phyloP scores from a whole-genome alignment of 2,113 vertebrate species.

The Oryzias curvinotus region DNA sequence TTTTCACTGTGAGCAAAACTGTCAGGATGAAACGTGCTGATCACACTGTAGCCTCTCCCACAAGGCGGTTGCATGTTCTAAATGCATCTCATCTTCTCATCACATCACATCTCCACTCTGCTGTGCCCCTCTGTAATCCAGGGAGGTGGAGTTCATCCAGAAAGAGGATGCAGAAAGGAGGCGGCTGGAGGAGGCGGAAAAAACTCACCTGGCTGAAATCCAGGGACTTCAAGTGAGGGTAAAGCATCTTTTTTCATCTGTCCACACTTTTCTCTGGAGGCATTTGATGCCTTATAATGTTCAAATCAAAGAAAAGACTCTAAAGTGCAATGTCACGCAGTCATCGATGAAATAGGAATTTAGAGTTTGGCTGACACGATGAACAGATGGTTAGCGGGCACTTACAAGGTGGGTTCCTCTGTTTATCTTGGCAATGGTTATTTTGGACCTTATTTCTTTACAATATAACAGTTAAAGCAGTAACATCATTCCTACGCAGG shows the following conservation, averaged over 20 bases:
- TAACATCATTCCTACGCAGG: no score
- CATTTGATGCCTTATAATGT: neutral
- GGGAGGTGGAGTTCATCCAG: conserved; percentile 95
- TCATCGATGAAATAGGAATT: no score
- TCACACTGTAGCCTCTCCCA: neutral
- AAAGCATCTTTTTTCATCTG: conserved; percentile 29
- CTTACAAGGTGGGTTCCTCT: no score
- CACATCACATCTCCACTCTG: conserved; percentile 16
- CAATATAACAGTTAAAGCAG: no score
- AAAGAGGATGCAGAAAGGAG: conserved; percentile 91
- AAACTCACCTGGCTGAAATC: conserved; percentile 89
- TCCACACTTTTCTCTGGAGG: conserved; percentile 1
- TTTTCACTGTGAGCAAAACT: neutral
- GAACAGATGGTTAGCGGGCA: no score
- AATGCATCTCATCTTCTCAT: conserved; percentile 4
- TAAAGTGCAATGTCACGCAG: no score
- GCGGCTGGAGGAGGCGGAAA: conserved; percentile 94
- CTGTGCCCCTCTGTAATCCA: conserved; percentile 52
- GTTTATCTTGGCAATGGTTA: no score
- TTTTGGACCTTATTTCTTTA: no score
- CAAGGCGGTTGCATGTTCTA: no score
- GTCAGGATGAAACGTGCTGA: conserved; percentile 23
- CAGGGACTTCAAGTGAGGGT: conserved; percentile 92
- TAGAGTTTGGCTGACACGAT: no score
- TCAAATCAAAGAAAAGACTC: neutral